These are phyloP conservation scores for Heliocidaris tuberculata DNA, from an alignment of 35 echinoderm and acorn worm genomes.

Conservation along the genomic window DNA sequence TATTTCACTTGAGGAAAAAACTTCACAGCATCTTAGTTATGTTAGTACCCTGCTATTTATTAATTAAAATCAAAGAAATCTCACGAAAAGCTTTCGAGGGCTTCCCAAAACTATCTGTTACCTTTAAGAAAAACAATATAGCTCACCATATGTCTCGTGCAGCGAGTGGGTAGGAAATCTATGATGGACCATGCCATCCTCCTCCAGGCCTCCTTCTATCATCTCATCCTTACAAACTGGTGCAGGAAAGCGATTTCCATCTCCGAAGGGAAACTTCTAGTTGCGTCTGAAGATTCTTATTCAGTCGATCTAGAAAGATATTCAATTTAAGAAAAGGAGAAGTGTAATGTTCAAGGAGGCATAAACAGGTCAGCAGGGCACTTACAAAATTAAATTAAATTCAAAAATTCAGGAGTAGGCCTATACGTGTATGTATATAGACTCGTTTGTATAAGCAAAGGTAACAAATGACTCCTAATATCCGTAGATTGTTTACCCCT, in stretches of 20 bases:
- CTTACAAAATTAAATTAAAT: not conserved
- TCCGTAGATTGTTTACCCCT: too few species aligned
- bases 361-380: not conserved
- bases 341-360: not conserved
- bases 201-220: not conserved
- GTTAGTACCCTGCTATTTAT: too few species aligned
- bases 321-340: not conserved
- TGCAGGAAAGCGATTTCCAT: not conserved
- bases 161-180: not conserved
- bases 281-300: not conserved
- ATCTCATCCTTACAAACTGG: not conserved
- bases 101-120: too few species aligned
- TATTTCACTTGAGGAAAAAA: too few species aligned
- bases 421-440: too few species aligned
- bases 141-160: not conserved
- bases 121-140: too few species aligned
- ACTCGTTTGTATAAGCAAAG: too few species aligned
- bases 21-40: too few species aligned
- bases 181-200: not conserved
- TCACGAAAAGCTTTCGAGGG: too few species aligned
- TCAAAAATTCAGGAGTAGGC: too few species aligned
- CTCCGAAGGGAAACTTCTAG: not conserved
- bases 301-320: not conserved
- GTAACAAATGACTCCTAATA: too few species aligned
- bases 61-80: too few species aligned